These are phyloP conservation scores for Acrocephalus arundinaceus DNA, from an alignment of 2,113 vertebrate genomes.

Conservation along the genomic window DNA sequence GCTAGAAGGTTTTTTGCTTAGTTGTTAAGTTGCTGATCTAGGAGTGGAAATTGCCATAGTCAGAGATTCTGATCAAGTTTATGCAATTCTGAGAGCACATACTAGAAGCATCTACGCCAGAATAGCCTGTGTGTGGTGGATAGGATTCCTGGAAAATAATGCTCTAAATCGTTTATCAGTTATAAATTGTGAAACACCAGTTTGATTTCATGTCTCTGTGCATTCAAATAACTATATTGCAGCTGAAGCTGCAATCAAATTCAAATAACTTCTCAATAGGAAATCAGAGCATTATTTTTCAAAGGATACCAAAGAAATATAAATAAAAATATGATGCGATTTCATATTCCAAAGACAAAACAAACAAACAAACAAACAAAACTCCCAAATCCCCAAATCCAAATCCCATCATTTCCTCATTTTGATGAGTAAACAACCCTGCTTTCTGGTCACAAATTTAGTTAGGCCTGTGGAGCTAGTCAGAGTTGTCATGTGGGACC, in stretches of 20 bases:
- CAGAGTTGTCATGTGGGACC: not conserved
- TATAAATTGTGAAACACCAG: not conserved
- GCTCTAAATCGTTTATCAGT: not conserved
- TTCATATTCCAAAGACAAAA: not conserved
- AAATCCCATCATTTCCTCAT: not conserved
- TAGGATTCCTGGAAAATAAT: not conserved
- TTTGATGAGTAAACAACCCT: not conserved
- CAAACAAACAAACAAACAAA: not conserved
- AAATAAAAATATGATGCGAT: not conserved
- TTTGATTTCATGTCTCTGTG: not conserved
- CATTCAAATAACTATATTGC: not conserved
- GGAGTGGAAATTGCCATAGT: not conserved
- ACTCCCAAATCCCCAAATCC: rapidly evolving
- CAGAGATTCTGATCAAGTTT: not conserved
- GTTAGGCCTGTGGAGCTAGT: not conserved
- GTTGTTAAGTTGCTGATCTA: not conserved
- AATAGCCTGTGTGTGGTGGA: not conserved
- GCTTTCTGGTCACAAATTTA: not conserved
- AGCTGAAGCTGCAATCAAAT: not conserved
- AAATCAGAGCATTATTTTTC: not conserved
- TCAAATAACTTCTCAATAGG: not conserved
- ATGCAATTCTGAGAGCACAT: not conserved
- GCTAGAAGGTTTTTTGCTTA: not conserved
- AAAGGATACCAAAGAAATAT: not conserved
- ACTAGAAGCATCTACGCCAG: not conserved